These are phyloP conservation scores for Lophius americanus DNA, from an alignment of 2,797 vertebrate species.

Conservation along the genomic window DNA sequence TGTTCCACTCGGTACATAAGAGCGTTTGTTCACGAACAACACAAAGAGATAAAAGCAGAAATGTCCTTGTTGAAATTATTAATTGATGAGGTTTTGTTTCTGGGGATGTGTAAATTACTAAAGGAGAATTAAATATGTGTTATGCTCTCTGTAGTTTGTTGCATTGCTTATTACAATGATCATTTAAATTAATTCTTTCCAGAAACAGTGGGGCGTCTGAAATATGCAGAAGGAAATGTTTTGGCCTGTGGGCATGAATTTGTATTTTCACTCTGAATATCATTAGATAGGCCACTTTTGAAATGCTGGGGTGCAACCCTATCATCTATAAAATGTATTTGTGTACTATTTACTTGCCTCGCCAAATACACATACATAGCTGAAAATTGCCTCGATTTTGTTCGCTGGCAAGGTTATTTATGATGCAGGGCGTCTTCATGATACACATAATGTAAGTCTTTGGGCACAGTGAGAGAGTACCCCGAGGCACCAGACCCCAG, in stretches of 20 bases:
- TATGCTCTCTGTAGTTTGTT: slow-evolving; percentile 30
- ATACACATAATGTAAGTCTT: background rate
- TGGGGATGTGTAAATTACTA: slow-evolving; percentile 45
- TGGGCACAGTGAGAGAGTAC: slow-evolving; percentile 1
- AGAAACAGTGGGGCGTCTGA: slow-evolving; percentile 40
- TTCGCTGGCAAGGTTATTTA: background rate
- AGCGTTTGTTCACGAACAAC: slow-evolving; percentile 27
- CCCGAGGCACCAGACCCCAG: slow-evolving; percentile 3
- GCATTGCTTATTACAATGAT: slow-evolving; percentile 45
- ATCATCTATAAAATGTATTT: slow-evolving; percentile 33
- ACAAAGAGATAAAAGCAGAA: slow-evolving; percentile 24
- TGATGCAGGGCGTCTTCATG: background rate
- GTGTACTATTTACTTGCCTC: slow-evolving; percentile 20
- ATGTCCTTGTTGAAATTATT: slow-evolving; percentile 33
- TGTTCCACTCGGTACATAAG: slow-evolving; percentile 25
- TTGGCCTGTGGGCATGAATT: slow-evolving; percentile 51
- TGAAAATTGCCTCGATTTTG: background rate
- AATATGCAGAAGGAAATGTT: slow-evolving; percentile 58
- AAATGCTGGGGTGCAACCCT: slow-evolving; percentile 19
- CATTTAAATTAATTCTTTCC: slow-evolving; percentile 53
- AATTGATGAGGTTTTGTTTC: slow-evolving; percentile 44
- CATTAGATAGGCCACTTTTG: slow-evolving; percentile 40
- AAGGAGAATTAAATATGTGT: slow-evolving; percentile 44
- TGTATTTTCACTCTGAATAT: slow-evolving; percentile 57
- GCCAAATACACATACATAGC: slow-evolving; percentile 4